A percentile compares a stretch with the other conserved stretches of the same genome.
These are phyloP conservation scores for Rhea pennata DNA, from an alignment of 2,113 vertebrate genomes.

Conservation along the genomic window DNA sequence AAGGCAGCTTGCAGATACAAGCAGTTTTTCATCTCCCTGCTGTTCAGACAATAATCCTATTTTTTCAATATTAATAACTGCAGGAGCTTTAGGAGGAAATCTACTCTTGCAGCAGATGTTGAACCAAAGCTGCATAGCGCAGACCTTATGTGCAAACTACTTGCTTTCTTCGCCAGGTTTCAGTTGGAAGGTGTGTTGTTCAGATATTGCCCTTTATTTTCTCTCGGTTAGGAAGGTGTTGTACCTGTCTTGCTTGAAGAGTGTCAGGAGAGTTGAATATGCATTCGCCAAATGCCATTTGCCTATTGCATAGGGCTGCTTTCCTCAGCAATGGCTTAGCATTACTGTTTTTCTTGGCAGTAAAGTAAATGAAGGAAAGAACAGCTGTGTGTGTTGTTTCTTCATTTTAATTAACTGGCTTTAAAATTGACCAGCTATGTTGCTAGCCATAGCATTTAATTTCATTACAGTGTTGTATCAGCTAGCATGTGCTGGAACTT, in stretches of 20 bases:
- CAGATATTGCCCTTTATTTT: background rate
- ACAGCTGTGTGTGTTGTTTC: background rate
- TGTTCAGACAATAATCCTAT: conserved; percentile 29
- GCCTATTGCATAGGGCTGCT: background rate
- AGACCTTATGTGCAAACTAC: background rate
- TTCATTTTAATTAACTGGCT: background rate
- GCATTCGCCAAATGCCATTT: background rate
- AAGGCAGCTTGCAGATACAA: conserved; percentile 25
- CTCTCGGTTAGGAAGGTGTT: background rate
- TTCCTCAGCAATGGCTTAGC: background rate
- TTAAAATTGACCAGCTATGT: background rate
- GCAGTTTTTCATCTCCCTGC: conserved; percentile 1
- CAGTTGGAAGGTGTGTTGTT: background rate
- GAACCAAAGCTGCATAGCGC: background rate
- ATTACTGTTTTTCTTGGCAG: background rate
- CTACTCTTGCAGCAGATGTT: conserved; percentile 21
- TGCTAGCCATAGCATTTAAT: background rate
- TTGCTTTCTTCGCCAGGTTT: background rate
- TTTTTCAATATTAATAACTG: conserved; percentile 48
- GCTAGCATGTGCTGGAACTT: background rate
- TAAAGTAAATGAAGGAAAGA: background rate
- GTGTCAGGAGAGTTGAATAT: background rate
- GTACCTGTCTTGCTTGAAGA: background rate
- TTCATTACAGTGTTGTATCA: background rate
- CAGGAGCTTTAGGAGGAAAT: background rate